Evolutionary conservation across 2,113 vertebrate genomes (phyloP).

Genomic region (Psettodes erumei): DNA sequence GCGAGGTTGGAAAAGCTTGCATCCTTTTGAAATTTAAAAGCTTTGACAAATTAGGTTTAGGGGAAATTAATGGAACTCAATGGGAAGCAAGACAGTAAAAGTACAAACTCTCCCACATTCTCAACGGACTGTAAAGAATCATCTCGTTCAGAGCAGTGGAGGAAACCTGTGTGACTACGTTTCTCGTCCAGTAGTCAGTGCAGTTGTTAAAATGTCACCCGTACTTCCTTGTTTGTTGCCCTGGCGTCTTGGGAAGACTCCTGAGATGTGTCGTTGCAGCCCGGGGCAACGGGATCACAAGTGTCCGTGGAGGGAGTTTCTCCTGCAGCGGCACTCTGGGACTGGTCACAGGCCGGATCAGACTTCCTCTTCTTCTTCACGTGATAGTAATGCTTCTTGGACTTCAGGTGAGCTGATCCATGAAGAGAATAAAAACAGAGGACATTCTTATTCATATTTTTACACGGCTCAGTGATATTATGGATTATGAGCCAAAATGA

Average conservation of each 20-base stretch:
- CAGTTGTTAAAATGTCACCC: slow-evolving; percentile 23
- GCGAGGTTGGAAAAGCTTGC: background rate
- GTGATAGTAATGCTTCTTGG: slow-evolving; percentile 90
- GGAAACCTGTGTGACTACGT: slow-evolving; percentile 9
- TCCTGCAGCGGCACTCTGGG: slow-evolving; percentile 1
- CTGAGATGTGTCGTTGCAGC: slow-evolving; percentile 25
- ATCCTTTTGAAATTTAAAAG: background rate
- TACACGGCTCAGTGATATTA: background rate
- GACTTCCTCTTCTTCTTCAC: slow-evolving; percentile 87
- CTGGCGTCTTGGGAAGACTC: slow-evolving; percentile 32
- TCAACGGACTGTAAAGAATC: background rate
- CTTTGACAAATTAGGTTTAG: background rate
- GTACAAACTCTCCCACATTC: background rate
- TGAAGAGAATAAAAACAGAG: slow-evolving; percentile 30
- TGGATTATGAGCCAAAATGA: background rate
- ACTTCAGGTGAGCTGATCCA: slow-evolving; percentile 91
- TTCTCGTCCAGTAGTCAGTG: background rate
- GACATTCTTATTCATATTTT: background rate
- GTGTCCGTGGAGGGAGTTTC: slow-evolving; percentile 31
- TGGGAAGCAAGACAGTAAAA: background rate
- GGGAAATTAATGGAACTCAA: background rate
- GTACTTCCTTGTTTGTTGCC: slow-evolving; percentile 33
- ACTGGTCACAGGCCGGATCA: slow-evolving; percentile 45
- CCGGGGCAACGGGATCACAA: slow-evolving; percentile 19
- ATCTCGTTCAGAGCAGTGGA: background rate